A percentile compares a stretch with the other conserved stretches of the same genome.
Evolutionary conservation across 2,888 invertebrate species (phyloP).

Genomic region (Drosophila parthenogenetica): DNA sequence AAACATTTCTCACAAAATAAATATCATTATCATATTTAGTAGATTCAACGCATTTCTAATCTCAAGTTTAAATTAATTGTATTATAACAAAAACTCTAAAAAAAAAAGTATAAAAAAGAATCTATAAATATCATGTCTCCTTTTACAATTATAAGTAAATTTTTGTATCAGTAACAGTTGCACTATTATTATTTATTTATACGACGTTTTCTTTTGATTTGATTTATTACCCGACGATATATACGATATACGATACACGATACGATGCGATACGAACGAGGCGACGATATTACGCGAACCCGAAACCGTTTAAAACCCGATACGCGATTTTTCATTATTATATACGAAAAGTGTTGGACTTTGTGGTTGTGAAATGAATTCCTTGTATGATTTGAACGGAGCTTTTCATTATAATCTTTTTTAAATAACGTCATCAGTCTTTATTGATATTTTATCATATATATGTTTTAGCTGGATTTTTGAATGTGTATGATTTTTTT

Average conservation of each 20-base stretch:
- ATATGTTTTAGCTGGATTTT: conserved; percentile 22
- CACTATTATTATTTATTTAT: conserved; percentile 69
- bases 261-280: conserved; percentile 75
- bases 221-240: conserved; percentile 66
- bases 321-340: conserved; percentile 69
- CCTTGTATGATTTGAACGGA: conserved; percentile 58
- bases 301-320: conserved; percentile 83
- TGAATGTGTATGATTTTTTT: conserved; percentile 18
- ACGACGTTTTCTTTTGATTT: conserved; percentile 30
- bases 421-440: conserved; percentile 63
- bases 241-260: conserved; percentile 50
- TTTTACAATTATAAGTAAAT: conserved; percentile 67
- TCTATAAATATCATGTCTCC: conserved; percentile 55
- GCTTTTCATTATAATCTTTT: conserved; percentile 21
- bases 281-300: conserved; percentile 82
- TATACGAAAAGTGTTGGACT: conserved; percentile 48
- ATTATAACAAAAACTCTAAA: conserved; percentile 35
- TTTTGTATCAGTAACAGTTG: conserved; percentile 77
- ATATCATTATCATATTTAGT: conserved; percentile 43
- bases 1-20: conserved; percentile 59
- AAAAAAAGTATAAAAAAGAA: conserved; percentile 27
- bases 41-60: conserved; percentile 63
- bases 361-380: conserved; percentile 41
- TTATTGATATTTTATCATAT: conserved; percentile 52
- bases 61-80: conserved; percentile 40